Percentiles rank a stretch among this genome's conserved stretches.
phyloP scores from a whole-genome alignment of 2,888 invertebrate genomes.

The Iselma pallidipennis region DNA sequence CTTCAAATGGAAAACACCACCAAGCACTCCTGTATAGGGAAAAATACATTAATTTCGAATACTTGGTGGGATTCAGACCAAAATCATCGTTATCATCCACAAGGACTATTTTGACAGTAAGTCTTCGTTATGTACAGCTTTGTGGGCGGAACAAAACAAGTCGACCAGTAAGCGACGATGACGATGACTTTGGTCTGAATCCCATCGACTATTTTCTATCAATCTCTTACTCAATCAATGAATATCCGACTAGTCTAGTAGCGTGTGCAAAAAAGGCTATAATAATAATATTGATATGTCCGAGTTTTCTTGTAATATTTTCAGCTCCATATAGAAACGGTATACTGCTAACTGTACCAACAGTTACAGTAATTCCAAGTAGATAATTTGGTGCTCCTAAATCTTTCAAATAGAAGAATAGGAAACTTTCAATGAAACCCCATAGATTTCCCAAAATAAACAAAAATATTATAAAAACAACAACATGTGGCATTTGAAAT shows the following conservation, averaged over 20 bases:
- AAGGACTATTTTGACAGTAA: too few species aligned
- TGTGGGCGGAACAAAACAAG: too few species aligned
- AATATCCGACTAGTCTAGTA: conserved; percentile 79
- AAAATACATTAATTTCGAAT: too few species aligned
- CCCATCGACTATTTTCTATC: too few species aligned
- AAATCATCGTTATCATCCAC: too few species aligned
- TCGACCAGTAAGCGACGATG: too few species aligned
- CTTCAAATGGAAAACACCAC: conserved; percentile 90
- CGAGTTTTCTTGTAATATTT: conserved; percentile 77
- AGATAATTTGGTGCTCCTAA: conserved; percentile 82
- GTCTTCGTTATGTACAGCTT: too few species aligned
- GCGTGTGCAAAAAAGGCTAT: conserved; percentile 85
- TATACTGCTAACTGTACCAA: conserved; percentile 81
- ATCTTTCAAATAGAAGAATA: conserved; percentile 84
- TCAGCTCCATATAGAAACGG: conserved; percentile 86
- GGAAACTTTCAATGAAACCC: conserved; percentile 88
- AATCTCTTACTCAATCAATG: conserved; percentile 76
- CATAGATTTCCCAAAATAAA: conserved; percentile 84
- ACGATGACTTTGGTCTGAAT: background rate
- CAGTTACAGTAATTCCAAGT: conserved; percentile 81
- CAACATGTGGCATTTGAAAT: conserved; percentile 77
- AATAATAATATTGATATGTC: conserved; percentile 82
- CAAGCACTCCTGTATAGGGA: conserved; percentile 70
- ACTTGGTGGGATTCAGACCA: too few species aligned
- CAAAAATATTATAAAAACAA: conserved; percentile 78